phyloP scores from a whole-genome alignment of 23 tunicate species.

The Trididemnum nubilum region DNA sequence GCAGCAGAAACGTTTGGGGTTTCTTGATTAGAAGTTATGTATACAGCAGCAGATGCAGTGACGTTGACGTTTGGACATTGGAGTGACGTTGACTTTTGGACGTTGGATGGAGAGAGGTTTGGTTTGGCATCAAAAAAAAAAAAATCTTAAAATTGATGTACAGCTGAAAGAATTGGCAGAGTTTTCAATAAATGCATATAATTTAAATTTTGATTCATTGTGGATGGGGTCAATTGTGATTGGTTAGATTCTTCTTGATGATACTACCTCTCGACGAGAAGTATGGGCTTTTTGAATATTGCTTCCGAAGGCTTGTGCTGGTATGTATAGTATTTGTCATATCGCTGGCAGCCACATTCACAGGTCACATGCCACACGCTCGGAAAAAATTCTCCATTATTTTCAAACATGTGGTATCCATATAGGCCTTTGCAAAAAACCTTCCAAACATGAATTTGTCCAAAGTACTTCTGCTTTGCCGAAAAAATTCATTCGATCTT shows the following conservation, averaged over 20 bases:
- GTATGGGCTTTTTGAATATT: not conserved
- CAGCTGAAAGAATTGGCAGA: not conserved
- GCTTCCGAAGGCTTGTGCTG: not conserved
- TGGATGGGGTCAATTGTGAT: not conserved
- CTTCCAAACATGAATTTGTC: not conserved
- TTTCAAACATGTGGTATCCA: not conserved
- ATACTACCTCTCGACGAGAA: not conserved
- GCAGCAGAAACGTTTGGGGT: no score
- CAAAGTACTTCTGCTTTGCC: not conserved
- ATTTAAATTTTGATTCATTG: no score
- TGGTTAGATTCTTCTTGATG: no score
- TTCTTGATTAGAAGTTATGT: not conserved
- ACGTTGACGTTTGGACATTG: not conserved
- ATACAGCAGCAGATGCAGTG: not conserved
- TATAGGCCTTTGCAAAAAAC: not conserved
- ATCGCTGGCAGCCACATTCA: conserved; percentile 4
- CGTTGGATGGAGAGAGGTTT: not conserved
- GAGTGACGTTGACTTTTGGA: not conserved
- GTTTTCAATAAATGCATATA: not conserved
- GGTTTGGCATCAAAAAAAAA: not conserved
- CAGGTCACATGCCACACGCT: conserved; percentile 6
- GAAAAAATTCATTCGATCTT: not conserved
- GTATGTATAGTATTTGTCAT: not conserved
- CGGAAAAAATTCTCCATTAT: not conserved
- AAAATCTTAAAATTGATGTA: not conserved